Evolutionary conservation across 2,797 vertebrate genomes (phyloP).

Genomic region (Pseudochirops cupreus): DNA sequence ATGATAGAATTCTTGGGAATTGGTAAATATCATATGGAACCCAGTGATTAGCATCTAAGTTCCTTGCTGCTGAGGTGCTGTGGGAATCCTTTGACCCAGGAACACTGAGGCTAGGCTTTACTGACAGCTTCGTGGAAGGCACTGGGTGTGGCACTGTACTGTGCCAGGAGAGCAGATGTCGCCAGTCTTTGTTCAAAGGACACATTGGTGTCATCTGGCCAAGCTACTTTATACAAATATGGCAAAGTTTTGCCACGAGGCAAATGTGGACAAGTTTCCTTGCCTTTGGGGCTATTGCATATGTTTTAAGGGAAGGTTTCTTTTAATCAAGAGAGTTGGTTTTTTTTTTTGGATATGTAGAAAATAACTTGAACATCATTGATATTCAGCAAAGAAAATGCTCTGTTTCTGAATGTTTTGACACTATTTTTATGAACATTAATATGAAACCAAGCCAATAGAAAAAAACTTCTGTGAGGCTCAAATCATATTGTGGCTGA

Average conservation of each 20-base stretch:
- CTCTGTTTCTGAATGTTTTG: constrained; percentile 12
- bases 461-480: constrained; percentile 25
- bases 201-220: constrained; percentile 19
- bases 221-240: not conserved
- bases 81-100: not conserved
- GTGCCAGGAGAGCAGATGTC: not conserved
- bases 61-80: not conserved
- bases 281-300: not conserved
- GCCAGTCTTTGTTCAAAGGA: constrained; percentile 13
- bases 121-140: not conserved
- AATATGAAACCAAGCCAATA: constrained; percentile 3
- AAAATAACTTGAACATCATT: constrained; percentile 43
- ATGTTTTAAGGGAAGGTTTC: not conserved
- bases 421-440: constrained; percentile 3
- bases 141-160: not conserved
- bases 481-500: constrained; percentile 24
- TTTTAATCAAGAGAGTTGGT: constrained; percentile 35
- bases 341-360: not conserved
- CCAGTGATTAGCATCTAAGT: not conserved
- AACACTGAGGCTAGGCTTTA: not conserved
- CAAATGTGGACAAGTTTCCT: not conserved
- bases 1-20: not conserved
- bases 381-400: constrained; percentile 24
- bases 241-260: not conserved
- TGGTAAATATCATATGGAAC: not conserved